Conservation (phyloP, 2,888 invertebrate species). For the Pyrocoelia pectoralis region DNA sequence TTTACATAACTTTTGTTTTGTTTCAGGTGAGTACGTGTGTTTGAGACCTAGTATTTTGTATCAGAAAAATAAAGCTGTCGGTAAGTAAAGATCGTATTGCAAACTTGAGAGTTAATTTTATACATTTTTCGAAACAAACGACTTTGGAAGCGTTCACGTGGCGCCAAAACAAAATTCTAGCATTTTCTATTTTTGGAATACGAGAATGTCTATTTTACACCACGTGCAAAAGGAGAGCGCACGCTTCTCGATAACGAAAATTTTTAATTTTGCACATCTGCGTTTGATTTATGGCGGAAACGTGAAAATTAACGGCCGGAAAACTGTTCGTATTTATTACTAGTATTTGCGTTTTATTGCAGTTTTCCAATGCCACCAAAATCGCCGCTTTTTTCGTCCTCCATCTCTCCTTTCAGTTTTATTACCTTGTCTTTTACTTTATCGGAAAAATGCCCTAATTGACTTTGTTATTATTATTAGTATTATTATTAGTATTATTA, state of each 20-base stretch:
- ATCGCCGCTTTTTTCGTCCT: no score
- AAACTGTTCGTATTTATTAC: neutral
- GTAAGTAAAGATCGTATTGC: neutral
- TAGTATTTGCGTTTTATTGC: neutral
- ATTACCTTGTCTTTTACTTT: no score
- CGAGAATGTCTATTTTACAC: constrained; percentile 25
- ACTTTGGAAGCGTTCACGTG: constrained; percentile 21
- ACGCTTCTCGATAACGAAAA: neutral
- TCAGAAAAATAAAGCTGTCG: neutral
- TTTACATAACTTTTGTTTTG: constrained; percentile 7
- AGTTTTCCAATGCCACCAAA: neutral
- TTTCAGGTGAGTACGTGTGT: constrained; percentile 22
- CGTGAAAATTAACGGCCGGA: neutral
- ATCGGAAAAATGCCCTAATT: no score
- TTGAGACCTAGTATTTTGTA: neutral
- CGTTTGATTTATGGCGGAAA: constrained; percentile 4
- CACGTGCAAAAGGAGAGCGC: constrained; percentile 12
- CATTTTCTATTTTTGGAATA: constrained; percentile 23
- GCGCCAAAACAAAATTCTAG: constrained; percentile 34
- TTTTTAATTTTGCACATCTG: no score
- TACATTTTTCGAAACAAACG: constrained; percentile 25
- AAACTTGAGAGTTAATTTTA: constrained; percentile 15
- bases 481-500: no score
- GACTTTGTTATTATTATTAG: no score
- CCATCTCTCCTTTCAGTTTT: no score